Evolutionary conservation across 35 echinoderm and acorn worm genomes (phyloP).

Genomic region (Strongylocentrotus purpuratus): DNA sequence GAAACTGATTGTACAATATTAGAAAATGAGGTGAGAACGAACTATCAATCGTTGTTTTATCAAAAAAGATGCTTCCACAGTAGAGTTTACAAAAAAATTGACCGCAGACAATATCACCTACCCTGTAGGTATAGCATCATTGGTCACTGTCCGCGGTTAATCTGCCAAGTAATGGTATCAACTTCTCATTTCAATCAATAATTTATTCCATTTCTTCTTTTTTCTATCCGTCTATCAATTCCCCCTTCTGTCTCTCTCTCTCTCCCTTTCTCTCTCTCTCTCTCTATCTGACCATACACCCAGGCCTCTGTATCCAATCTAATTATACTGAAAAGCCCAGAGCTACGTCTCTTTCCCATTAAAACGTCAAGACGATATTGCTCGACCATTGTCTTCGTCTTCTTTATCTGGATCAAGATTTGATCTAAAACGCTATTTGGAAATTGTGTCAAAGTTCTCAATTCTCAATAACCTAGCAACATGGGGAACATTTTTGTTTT

Average conservation of each 20-base stretch:
- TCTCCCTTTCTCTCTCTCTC: no score
- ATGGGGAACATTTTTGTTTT: not conserved
- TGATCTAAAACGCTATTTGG: not conserved
- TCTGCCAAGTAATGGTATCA: not conserved
- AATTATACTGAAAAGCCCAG: not conserved
- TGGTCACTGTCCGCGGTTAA: not conserved
- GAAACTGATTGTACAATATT: not conserved
- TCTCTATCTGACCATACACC: not conserved
- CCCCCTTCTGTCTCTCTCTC: not conserved
- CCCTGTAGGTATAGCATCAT: not conserved
- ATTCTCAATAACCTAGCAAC: not conserved
- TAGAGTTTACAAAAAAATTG: no score
- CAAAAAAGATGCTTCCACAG: no score
- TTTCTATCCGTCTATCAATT: not conserved
- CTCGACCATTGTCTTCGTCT: not conserved
- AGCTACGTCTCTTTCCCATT: not conserved
- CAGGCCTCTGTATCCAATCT: not conserved
- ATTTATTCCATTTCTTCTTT: not conserved
- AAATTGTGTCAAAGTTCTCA: not conserved
- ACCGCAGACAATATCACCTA: not conserved
- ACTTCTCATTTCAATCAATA: not conserved
- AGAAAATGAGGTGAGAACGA: no score
- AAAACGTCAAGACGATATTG: not conserved
- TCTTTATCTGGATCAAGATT: constrained; percentile 1
- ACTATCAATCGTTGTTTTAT: no score